Evolutionary conservation across 2,797 vertebrate genomes (phyloP), one percentile per base, ranked within the genome.

Genomic region (Muscicapa comitata): DNA sequence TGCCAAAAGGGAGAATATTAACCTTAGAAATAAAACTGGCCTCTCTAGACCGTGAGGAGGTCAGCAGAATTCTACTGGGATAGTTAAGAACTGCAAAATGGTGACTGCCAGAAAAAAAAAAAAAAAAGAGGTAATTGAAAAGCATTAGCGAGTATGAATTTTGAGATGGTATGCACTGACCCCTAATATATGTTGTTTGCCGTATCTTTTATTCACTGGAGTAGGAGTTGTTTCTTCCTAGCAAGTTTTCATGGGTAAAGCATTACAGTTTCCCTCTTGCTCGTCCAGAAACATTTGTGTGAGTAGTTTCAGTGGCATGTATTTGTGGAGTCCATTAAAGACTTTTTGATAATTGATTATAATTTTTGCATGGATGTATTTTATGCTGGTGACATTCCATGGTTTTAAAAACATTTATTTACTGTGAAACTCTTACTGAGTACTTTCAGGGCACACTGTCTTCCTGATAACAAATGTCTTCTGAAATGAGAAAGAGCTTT

Each of bases 371-470:
- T 51, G 54, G 33, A 47, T 76, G 5, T 73, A 24, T 91, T 86
- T 83, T 85, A 67, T 68, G 29, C 19, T 93, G 62, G 76, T 78
- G 38, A 63, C 50, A 62, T 86, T 79, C 74, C 51, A 62, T 57
- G 37, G 18, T 35, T 93, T 89, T 90, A 58, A 77, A 94, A 94
- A 40, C 86, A 80, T 93, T 88, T 94, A 67, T 96, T 95, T 93
- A 80, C 78, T 55, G 51, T 72, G 68, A 58, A 91, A 62, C 58
- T 68, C 6, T 58, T 38, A 28, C 61, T 72, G 17, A 71, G 17
- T 66, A 37, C 29, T 82, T 92, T 65, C 53, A 79, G 55, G 48
- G 79, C 26, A 74, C 31, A 4, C 17, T 25, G 31, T 53, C 68
- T 86, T 91, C 78, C 58, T 85, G 54, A 25, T 90, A 77, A 86